Evolutionary conservation across 2,797 vertebrate species (phyloP).

Genomic region (Macropus fuliginosus): DNA sequence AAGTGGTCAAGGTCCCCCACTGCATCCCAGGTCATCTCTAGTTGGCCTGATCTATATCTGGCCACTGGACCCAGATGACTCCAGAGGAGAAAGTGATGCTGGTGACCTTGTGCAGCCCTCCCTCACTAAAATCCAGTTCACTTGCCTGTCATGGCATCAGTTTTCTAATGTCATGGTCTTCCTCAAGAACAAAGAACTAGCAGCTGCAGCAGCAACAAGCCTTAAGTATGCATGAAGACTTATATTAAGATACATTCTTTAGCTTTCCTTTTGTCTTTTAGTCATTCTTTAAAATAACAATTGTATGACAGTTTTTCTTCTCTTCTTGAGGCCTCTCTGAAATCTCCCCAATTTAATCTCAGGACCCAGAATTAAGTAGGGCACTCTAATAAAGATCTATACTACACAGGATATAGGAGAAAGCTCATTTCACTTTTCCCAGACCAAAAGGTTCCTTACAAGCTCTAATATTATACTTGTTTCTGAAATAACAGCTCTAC

Average conservation of each 20-base stretch:
- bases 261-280: conserved; percentile 26
- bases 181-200: no score
- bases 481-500: conserved; percentile 34
- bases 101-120: no score
- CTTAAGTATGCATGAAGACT: not conserved
- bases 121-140: no score
- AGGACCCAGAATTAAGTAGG: conserved; percentile 10
- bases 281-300: not conserved
- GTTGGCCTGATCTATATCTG: no score
- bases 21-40: no score
- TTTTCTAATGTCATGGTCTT: no score
- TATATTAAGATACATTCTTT: not conserved
- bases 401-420: not conserved
- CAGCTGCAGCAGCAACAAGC: not conserved
- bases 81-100: no score
- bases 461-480: conserved; percentile 16
- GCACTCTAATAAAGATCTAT: not conserved
- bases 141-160: no score
- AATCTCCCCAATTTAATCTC: conserved; percentile 33
- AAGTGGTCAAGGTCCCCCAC: no score
- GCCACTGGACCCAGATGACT: no score
- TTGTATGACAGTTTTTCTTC: conserved; percentile 2
- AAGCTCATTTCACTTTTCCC: not conserved
- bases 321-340: conserved; percentile 35
- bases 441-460: not conserved